A percentile compares a stretch with the other conserved stretches of the same genome.
Conservation (phyloP, 2,888 invertebrate species). For the Stegophylla sp. region DNA sequence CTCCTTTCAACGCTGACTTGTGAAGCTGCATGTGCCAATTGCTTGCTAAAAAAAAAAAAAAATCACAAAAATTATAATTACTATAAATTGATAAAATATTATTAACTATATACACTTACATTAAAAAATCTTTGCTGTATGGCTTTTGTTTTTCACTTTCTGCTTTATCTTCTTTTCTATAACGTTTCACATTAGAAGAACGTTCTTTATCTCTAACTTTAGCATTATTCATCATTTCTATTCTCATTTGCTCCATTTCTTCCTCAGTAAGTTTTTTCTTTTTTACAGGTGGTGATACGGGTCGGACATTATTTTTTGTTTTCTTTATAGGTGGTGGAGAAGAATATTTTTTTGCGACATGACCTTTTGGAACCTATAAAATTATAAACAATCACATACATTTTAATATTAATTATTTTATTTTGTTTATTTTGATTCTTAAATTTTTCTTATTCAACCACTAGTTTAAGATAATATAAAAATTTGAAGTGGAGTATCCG, state of each 20-base stretch:
- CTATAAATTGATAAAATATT: background rate
- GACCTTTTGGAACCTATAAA: conserved; percentile 55
- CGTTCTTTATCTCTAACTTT: conserved; percentile 62
- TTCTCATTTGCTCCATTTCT: conserved; percentile 61
- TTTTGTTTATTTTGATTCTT: too few relatives aligned
- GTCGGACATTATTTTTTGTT: conserved; percentile 13
- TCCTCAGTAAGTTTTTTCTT: conserved; percentile 61
- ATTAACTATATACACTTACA: conserved; percentile 59
- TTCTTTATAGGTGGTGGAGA: background rate
- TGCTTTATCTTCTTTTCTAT: conserved; percentile 60
- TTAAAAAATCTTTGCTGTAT: conserved; percentile 62
- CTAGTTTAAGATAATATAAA: too few relatives aligned
- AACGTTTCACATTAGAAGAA: conserved; percentile 60
- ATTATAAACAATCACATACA: background rate
- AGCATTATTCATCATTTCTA: conserved; percentile 62
- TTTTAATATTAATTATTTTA: background rate
- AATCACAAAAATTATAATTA: background rate
- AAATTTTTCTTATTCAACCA: too few relatives aligned
- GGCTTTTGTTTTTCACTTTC: conserved; percentile 60
- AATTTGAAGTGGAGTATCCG: too few relatives aligned
- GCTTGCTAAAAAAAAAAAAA: conserved; percentile 67
- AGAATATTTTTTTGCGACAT: conserved; percentile 36
- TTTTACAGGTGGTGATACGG: conserved; percentile 12
- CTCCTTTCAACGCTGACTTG: conserved; percentile 80
- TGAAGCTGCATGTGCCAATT: conserved; percentile 72